Base-by-base conservation (phyloP, 2,113 vertebrate species). In the Thamnophis sirtalis region DNA sequence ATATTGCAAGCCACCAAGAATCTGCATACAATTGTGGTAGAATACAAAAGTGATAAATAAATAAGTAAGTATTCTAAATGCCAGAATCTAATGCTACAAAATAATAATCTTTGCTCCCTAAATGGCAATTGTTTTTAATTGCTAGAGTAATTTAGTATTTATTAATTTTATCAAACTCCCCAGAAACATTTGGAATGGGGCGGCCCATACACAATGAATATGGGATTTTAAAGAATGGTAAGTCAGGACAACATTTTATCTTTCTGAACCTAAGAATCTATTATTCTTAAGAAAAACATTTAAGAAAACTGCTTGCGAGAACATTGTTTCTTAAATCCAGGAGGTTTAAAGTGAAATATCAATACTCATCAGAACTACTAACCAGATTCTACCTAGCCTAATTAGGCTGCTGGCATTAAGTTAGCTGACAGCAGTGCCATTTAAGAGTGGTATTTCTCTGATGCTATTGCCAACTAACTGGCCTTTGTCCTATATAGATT, bases 391-490 rank as follows among this genome's bases (percentile, higher is more conserved):
- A 85, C n/a, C 22, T 86, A 92, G n/a, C 48, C 88, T 89, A 86
- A 93, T 89, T 86, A 85, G 9, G 87, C 73, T 91, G 73, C 73
- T 91, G 92, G 33, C 51, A 33, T 8, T 85, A 6, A 43, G 24
- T 15, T 10, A n/a, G 89, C 54, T 84, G 91, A n/a, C 91, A 53
- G 53, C 17, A 43, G 88, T 15, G 21, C n/a, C n/a, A 56, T 1
- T 3, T 53, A 56, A 19, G 80, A 84, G 87, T 50, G 93, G 73
- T 50, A 6, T 63, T 54, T 90, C 73, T 94, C 58, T 50, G 49
- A 38, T 0, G 1, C 92, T 73, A 85, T 13, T 0, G 0, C 58
- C 88, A 84, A 3, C 22, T 0, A 9, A 5, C 26, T 91, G 93
- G 55, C 48, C 73, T 63, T 58, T 0, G 4, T 17, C 38, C 33